Percentiles rank a stretch among this genome's conserved stretches.
These are phyloP conservation scores for Hiodon alosoides DNA, from an alignment of 2,113 vertebrate species.

Conservation along the genomic window DNA sequence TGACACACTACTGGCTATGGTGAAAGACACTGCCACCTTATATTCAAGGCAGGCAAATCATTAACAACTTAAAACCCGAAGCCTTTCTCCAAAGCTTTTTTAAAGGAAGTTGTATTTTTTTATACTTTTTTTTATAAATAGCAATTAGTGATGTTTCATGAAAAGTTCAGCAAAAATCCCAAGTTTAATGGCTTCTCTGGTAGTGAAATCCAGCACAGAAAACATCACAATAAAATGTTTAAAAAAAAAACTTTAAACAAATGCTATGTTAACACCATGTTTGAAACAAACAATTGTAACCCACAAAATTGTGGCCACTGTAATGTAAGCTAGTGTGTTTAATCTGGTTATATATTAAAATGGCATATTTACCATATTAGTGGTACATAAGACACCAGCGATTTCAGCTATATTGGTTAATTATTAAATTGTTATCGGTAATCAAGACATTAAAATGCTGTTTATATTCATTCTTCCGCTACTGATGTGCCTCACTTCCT, in stretches of 20 bases:
- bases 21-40: background rate
- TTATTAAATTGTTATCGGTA: constrained; percentile 40
- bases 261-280: no score
- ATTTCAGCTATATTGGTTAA: constrained; percentile 47
- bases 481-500: constrained; percentile 42
- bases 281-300: background rate
- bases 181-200: background rate
- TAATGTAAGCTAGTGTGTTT: no score
- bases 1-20: constrained; percentile 5
- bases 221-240: background rate
- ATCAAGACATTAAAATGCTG: constrained; percentile 47
- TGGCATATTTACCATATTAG: background rate
- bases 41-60: background rate
- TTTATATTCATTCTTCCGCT: constrained; percentile 53
- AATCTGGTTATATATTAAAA: background rate
- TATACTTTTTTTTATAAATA: background rate
- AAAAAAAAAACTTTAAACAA: background rate
- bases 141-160: background rate
- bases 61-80: background rate
- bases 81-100: background rate
- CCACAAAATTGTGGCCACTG: no score
- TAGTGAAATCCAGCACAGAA: background rate
- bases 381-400: background rate
- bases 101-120: background rate
- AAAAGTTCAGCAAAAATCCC: background rate